Evolutionary conservation across 2,797 vertebrate species (phyloP).

Genomic region (Scarus forsteni): DNA sequence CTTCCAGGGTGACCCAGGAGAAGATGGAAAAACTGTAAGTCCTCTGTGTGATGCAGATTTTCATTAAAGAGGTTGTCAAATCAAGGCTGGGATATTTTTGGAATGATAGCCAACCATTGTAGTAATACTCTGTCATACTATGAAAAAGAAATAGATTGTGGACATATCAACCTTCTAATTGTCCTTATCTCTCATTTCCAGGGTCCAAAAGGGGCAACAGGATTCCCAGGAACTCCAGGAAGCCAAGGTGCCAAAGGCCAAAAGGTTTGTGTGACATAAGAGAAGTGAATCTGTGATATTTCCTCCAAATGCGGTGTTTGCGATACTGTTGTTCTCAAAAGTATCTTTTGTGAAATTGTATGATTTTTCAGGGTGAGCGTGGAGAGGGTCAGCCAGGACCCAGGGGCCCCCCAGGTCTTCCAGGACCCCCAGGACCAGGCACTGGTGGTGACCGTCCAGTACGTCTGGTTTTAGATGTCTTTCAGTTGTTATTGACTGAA

Average conservation of each 20-base stretch:
- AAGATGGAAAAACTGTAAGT: slow-evolving; percentile 91
- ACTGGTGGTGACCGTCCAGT: slow-evolving; percentile 68
- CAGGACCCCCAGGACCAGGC: slow-evolving; percentile 86
- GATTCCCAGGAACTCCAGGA: slow-evolving; percentile 87
- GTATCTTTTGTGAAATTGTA: background rate
- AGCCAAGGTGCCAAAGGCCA: slow-evolving; percentile 85
- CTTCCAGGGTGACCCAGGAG: slow-evolving; percentile 90
- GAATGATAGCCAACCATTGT: no score
- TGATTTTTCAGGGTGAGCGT: slow-evolving; percentile 85
- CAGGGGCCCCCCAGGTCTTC: slow-evolving; percentile 89
- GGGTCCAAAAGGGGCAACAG: slow-evolving; percentile 87
- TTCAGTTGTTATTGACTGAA: background rate
- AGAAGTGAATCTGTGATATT: background rate
- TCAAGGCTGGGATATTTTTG: no score
- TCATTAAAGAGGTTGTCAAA: no score
- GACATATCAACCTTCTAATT: background rate
- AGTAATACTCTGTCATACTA: no score
- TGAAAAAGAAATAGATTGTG: background rate
- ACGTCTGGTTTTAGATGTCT: slow-evolving; percentile 20
- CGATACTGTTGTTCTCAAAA: background rate
- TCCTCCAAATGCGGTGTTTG: background rate
- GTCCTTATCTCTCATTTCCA: slow-evolving; percentile 41
- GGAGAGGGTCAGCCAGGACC: slow-evolving; percentile 83
- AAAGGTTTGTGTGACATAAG: slow-evolving; percentile 83
- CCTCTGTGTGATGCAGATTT: no score